Evolutionary conservation across 2,113 vertebrate species (phyloP), one percentile per base, ranked within the genome.

Genomic region (Sander vitreus): DNA sequence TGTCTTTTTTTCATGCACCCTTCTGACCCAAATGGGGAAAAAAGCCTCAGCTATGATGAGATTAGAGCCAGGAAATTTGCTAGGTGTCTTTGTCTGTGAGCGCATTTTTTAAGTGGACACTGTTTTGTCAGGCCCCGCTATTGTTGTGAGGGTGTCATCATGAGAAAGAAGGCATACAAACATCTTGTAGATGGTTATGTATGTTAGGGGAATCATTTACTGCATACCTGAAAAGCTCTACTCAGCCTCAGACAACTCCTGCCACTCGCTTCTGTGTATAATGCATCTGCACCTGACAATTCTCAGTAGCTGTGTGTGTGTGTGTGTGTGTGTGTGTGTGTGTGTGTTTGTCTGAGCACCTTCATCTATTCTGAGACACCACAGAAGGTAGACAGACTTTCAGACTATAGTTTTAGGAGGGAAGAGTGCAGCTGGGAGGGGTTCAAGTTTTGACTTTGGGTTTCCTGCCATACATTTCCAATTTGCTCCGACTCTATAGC

Each of bases 11-110:
- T 48, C 45, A 18, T 1, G 3, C 48, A 72, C 50, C 33, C 76
- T 18, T n/a, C 53, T 36, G 73, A 63, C 58, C 72, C 14, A 19
- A 62, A 71, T 60, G 18, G 45, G 2, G 11, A n/a, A 36, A 58
- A 60, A 43, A 68, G 47, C 11, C 63, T 81, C 23, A 30, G 13
- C 59, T 51, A 3, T 78, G 51, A 72, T 79, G 76, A 83, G 78
- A 84, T 65, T 79, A 74, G 64, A 66, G 55, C 10, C 65, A 85
- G 83, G 65, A 86, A 81, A 84, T 76, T 83, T 76, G 18, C 9
- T 23, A 3, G 45, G 66, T 57, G 62, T 83, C 23, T 71, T 47
- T 67, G 10, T 43, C 25, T 21, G 30, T 60, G 76, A 66, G 10
- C 12, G 66, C 63, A n/a, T 76, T 39, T 82, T 83, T 64, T 63